Evolutionary conservation across 64 coral and sea anemone species (phyloP), one percentile per base, ranked within the genome.

Genomic region (Cladopsammia gracilis): DNA sequence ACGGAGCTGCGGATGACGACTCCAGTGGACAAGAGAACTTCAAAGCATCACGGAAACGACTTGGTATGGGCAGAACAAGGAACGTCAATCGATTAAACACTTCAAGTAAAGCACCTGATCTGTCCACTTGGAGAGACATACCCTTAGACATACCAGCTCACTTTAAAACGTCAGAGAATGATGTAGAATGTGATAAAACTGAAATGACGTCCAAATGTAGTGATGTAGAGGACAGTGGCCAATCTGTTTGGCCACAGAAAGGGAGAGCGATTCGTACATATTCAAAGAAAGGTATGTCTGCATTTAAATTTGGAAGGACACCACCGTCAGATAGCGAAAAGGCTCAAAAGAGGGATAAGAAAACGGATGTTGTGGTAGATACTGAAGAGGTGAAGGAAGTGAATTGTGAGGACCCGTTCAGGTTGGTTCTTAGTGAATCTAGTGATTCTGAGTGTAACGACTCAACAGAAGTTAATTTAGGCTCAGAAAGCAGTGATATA

Each of bases 1-100:
- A 98, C 74, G 96, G 96, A 16, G 70, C 92, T 0, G 87, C 83
- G 19, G 96, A 98, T 66, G 88, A 94, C 5, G 70, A 87, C 19
- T 65, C 70, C 0, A 4, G 24, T 10, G 58, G 82, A 83, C 11
- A 71, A 57, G 47, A 20, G 50, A 62, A 67, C 42, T 59, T 56
- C 10, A 46, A 10, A 23, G 15, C 18, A 45, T 43, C 3, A 24
- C 73, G 25, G 48, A 73, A 64, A 64, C 58, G 48, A 54, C 4
- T 18, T 5, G 43, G 9, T 16, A 76, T 74, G 22, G 26, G 24
- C 10, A 75, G 20, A 8, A 10, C 42, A 52, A n/a, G 56, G 10
- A 47, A 81, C 42, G 51, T 62, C 58, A 18, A 62, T 84, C 10
- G n/a, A 50, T 7, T 48, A 48, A 59, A 50, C 10, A 84, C 24